Evolutionary conservation across 2,888 invertebrate genomes (phyloP).

Genomic region (Pachycephus smyrnensis): DNA sequence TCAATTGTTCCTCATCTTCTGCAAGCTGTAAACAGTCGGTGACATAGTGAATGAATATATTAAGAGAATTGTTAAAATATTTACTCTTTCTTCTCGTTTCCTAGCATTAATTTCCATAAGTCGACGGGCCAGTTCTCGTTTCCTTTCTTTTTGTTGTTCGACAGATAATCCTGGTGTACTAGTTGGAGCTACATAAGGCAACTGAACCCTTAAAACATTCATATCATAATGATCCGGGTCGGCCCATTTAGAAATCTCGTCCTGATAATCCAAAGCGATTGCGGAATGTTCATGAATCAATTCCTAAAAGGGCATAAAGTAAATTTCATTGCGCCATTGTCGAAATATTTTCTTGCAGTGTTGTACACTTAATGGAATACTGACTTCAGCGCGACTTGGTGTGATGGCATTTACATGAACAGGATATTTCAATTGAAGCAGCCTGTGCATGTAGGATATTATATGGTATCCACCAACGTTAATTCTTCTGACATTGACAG

Average conservation of each 20-base stretch:
- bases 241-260: constrained; percentile 85
- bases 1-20: constrained; percentile 89
- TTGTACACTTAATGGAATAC: constrained; percentile 11
- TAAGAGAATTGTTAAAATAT: constrained; percentile 10
- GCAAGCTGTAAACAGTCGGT: constrained; percentile 70
- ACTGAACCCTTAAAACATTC: constrained; percentile 86
- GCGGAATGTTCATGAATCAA: constrained; percentile 84
- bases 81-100: constrained; percentile 84
- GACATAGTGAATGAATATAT: neutral
- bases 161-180: constrained; percentile 76
- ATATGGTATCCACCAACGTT: constrained; percentile 92
- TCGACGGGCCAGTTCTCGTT: constrained; percentile 86
- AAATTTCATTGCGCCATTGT: constrained; percentile 6
- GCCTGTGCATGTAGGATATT: constrained; percentile 84
- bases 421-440: constrained; percentile 93
- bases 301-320: constrained; percentile 69
- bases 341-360: constrained; percentile 5
- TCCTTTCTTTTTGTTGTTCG: constrained; percentile 88
- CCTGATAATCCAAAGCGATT: constrained; percentile 83
- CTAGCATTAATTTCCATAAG: constrained; percentile 91
- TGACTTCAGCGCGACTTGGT: constrained; percentile 83
- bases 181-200: constrained; percentile 81
- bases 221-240: constrained; percentile 84
- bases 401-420: constrained; percentile 90
- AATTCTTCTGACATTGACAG: constrained; percentile 80